Evolutionary conservation across 1,140 invertebrate species (phyloP), one percentile per base, ranked within the genome.

Genomic region (Sitobion miscanthi): DNA sequence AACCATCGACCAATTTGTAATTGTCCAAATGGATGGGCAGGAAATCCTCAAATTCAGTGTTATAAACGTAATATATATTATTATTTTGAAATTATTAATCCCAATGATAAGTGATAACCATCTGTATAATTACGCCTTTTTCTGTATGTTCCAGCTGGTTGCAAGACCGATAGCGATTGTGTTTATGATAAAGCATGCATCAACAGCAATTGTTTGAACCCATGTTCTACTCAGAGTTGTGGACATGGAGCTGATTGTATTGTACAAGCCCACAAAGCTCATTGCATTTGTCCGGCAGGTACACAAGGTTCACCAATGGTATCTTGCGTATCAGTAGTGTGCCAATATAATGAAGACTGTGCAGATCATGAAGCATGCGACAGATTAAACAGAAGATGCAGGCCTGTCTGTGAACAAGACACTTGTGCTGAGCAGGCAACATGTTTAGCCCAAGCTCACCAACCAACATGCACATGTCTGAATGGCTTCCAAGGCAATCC

Each of bases 271-370:
- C 98, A 99, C 94, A 96, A 96, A 94, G 97, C 97, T 5, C 97
- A 97, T 93, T 99, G 98, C 94, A 96, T 96, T 90, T 99, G 98
- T 95, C 98, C 98, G 77, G 94, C 96, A 23, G 98, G 98, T 62
- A 98, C 97, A 11, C 98, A 98, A 95, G 98, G 98, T 47, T 97
- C 98, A 95, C 97, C 98, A 7, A 96, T 96, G 88, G 95, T 97
- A 1, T 96, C 97, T n/a, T 98, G 98, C 94, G 97, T 98, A 69
- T 96, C 97, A 21, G 97, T 97, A 7, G 96, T 97, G 62, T 99
- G 98, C 94, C 97, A 97, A 94, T 98, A 98, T 94, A 98, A 99
- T 94, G 97, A 98, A 94, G 98, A 99, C 94, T 99, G 98, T 94
- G 97, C 97, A 14, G 97, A 97, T 95, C 96, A 98, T 93, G 98